Evolutionary conservation across 2,888 invertebrate genomes (phyloP), one percentile per base, ranked within the genome.

Genomic region (Drosophila affinis): DNA sequence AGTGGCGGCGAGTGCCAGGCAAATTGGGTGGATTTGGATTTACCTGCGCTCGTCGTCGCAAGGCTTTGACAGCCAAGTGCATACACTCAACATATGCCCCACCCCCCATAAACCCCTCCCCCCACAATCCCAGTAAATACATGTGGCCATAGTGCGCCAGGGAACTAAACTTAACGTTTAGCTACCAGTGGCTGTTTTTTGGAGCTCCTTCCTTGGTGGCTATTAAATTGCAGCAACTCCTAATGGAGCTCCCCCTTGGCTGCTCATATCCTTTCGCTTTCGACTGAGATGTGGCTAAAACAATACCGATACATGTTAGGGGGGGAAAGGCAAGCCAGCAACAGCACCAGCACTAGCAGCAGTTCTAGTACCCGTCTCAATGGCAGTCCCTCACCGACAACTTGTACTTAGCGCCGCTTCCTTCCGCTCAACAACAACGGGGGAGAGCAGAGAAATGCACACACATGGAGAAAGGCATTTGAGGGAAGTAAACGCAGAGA

Each of bases 371-470:
- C 57, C 70, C 32, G 48, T 70, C 59, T 54, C 52, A 74, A 68
- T 74, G 29, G 56, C 47, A 62, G 47, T 52, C 55, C 57, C 68
- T 7, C 55, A 53, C 75, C 77, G 64, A 77, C 73, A 82, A 79
- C 75, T 82, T 82, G 76, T 87, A 87, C 83, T 85, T 87, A 87
- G 83, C 69, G 73, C 64, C 75, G 76, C 82, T 82, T 82, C 88
- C 82, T 87, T 82, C 82, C 82, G 82, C 48, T 72, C 68, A 82
- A 87, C 87, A 81, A 79, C 29, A 5, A 24, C 24, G 71, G 57
- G 29, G 55, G 4, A 21, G 18, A 49, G 18, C 54, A 27, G 63
- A 34, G 32, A 52, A 12, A 9, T 14, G n/a, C 39, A 39, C n/a
- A 39, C n/a, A 39, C n/a, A 39, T 14, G 39, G 39, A 39, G 39